Conservation (phyloP, 2,113 vertebrate species). For the Balaenoptera acutorostrata region DNA sequence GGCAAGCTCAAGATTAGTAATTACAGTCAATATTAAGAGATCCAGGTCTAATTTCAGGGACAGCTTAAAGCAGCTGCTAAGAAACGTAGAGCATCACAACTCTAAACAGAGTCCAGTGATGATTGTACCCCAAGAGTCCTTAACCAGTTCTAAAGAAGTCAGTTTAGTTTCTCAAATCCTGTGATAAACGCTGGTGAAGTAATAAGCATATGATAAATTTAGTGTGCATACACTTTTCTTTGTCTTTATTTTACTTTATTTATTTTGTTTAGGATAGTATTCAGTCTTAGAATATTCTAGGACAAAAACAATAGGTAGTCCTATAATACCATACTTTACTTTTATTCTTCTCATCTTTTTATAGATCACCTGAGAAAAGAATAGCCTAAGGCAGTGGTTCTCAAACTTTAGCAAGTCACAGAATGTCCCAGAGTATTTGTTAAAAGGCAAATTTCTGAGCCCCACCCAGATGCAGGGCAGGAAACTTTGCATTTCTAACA, state of each 20-base stretch:
- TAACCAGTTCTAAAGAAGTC: background rate
- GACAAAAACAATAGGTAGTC: background rate
- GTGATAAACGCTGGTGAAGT: background rate
- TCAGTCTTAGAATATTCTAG: background rate
- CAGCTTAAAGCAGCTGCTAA: background rate
- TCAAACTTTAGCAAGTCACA: background rate
- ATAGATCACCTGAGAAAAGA: background rate
- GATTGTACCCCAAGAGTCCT: background rate
- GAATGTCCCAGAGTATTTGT: background rate
- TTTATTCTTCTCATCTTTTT: background rate
- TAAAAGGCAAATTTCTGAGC: background rate
- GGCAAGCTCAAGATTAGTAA: conserved; percentile 53
- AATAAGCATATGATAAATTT: background rate
- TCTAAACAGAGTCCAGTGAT: background rate
- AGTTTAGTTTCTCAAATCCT: background rate
- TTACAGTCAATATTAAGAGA: conserved; percentile 48
- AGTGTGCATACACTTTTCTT: background rate
- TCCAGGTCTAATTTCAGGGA: conserved; percentile 39
- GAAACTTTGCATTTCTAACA: background rate
- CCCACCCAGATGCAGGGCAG: background rate
- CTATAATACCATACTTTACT: background rate
- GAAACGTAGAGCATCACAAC: background rate
- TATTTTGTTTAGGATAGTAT: background rate
- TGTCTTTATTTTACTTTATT: background rate
- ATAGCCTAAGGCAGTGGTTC: background rate